phyloP scores from a whole-genome alignment of 2,888 invertebrate species.

The Pristionchus arcanus region DNA sequence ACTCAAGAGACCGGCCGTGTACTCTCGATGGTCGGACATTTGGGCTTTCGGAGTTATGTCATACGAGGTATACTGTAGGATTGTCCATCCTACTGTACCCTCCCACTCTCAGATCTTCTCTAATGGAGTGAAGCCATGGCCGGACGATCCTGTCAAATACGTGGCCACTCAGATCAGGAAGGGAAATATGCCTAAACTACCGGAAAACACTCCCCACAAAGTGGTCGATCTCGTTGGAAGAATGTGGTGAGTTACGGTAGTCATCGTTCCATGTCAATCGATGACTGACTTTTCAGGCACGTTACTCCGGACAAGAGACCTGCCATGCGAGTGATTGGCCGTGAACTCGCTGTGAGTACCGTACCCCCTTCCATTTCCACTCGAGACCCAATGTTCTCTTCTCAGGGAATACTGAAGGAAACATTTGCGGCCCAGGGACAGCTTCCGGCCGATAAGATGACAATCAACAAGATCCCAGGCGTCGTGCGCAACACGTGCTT shows the following conservation, averaged over 20 bases:
- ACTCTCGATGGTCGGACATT: conserved; percentile 67
- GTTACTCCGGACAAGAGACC: neutral
- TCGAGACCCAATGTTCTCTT: neutral
- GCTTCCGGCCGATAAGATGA: neutral
- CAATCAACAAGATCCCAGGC: conserved; percentile 8
- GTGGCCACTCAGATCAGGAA: conserved; percentile 62
- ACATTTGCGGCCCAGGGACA: neutral
- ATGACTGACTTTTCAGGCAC: neutral
- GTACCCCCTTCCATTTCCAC: neutral
- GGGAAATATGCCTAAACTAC: conserved; percentile 66
- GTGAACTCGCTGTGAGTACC: neutral
- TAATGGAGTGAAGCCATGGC: conserved; percentile 62
- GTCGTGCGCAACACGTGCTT: neutral
- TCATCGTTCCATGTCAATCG: neutral
- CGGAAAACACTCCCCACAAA: conserved; percentile 58
- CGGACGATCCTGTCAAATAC: conserved; percentile 60
- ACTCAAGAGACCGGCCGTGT: conserved; percentile 62
- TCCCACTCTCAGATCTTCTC: conserved; percentile 58
- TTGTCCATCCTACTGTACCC: neutral
- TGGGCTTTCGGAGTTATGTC: conserved; percentile 68
- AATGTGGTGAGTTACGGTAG: conserved; percentile 58
- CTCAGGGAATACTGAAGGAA: neutral
- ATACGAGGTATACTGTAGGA: conserved; percentile 45
- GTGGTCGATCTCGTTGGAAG: conserved; percentile 56
- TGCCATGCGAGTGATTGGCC: neutral